Percentiles rank a stretch among this genome's conserved stretches.
Conservation (phyloP, 2,113 vertebrate genomes). For the Pseudorhombus dupliciocellatus region DNA sequence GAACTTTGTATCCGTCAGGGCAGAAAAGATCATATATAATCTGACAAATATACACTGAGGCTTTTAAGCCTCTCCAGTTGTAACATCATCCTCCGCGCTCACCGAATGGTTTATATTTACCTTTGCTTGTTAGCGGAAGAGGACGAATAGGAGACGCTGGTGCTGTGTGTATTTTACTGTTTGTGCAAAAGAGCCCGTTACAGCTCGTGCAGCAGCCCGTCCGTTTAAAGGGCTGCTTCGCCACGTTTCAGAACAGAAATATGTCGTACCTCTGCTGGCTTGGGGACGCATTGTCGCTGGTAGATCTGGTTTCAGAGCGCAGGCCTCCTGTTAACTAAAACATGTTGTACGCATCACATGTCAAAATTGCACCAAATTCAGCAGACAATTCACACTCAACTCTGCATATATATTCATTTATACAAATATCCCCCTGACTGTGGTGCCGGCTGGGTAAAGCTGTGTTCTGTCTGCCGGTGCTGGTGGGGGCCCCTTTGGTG, state of each 20-base stretch:
- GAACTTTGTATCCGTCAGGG: slow-evolving; percentile 62
- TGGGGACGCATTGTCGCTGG: neutral
- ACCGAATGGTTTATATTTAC: slow-evolving; percentile 41
- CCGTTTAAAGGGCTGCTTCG: slow-evolving; percentile 2
- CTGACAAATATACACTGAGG: slow-evolving; percentile 57
- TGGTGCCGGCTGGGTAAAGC: neutral
- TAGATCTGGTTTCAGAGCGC: too few species aligned
- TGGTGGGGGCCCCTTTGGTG: slow-evolving; percentile 49
- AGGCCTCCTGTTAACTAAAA: too few species aligned
- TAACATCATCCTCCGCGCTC: slow-evolving; percentile 25
- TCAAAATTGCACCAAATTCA: too few species aligned
- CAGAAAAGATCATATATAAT: slow-evolving; percentile 65
- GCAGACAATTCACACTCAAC: too few species aligned
- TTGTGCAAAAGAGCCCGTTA: slow-evolving; percentile 11
- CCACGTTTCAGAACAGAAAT: neutral
- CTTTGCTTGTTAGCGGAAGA: slow-evolving; percentile 41
- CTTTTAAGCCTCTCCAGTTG: slow-evolving; percentile 44
- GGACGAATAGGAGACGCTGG: neutral
- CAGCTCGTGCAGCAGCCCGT: neutral
- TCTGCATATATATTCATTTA: neutral
- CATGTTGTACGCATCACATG: too few species aligned
- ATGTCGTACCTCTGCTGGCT: neutral
- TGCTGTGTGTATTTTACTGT: slow-evolving; percentile 13
- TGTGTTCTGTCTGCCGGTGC: slow-evolving; percentile 31
- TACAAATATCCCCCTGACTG: slow-evolving; percentile 1